Base-by-base conservation (phyloP, 2,113 vertebrate genomes). In the Actinemys pallida region DNA sequence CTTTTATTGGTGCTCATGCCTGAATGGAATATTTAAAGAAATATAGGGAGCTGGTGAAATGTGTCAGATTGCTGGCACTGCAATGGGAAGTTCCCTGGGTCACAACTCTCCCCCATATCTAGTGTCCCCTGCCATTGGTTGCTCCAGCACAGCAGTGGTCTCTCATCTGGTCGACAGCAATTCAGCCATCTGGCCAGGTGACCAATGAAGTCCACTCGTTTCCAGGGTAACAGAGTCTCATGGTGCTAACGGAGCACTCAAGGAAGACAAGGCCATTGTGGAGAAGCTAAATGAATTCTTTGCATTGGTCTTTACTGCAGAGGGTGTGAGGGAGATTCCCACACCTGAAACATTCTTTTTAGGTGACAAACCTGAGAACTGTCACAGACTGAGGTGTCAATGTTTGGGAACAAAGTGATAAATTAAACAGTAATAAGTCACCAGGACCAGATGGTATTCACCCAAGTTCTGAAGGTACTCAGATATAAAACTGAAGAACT, bases 1-100 rank as follows among this genome's bases (percentile, higher is more conserved):
- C 31, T 56, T 81, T 75, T 49, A 88, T 12, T 24, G 16, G 13
- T 86, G 11, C 20, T 89, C 24, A 85, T 86, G 45, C 42, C 22
- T 54, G 45, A 31, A 0, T 76, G 42, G 13, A 27, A 4, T 27
- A 57, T 0, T 0, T 42, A 29, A 3, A 45, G 90, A 4, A 17
- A 22, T 88, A 91, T 20, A 82, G 62, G 89, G 89, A 95, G 86
- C 1, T 39, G 53, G 9, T 81, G 19, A 88, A 92, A 79, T 0
- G 1, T 4, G 1, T 4, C 72, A 50, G 6, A 47, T 10, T 79
- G 27, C 85, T 79, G 39, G 2, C 16, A 50, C 5, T 10, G 13
- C 35, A 17, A 90, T 89, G n/a, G 31, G 52, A 65, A 29, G 1
- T 17, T 69, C 86, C 17, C 56, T 57, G 56, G 10, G 56, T 57